Conservation (phyloP, 1,140 invertebrate species). For the Babylonia areolata region DNA sequence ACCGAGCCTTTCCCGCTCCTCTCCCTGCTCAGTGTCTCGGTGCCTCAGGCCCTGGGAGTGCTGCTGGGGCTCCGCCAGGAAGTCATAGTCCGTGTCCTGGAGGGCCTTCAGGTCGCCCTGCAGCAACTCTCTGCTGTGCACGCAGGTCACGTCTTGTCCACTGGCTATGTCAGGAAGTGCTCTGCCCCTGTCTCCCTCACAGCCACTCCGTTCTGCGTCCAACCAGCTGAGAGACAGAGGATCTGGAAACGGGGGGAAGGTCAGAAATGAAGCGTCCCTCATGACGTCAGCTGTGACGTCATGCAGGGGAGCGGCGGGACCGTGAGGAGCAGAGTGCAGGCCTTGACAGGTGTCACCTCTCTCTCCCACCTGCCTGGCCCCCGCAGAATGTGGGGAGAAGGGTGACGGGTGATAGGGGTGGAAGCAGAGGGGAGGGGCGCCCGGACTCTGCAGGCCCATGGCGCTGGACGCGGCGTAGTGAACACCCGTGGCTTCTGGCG, state of each 20-base stretch:
- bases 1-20: slow-evolving; percentile 79
- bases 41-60: slow-evolving; percentile 55
- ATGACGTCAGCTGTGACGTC: background rate
- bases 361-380: background rate
- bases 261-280: background rate
- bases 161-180: background rate
- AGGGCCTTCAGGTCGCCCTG: slow-evolving; percentile 60
- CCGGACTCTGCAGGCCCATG: background rate
- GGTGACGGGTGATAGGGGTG: background rate
- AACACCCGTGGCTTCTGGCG: background rate
- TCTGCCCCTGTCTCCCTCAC: background rate
- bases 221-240: background rate
- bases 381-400: background rate
- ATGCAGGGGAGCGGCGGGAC: background rate
- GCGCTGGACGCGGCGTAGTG: background rate
- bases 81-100: slow-evolving; percentile 72
- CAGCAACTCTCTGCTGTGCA: background rate
- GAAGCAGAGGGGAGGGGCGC: background rate
- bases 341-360: background rate
- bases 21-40: slow-evolving; percentile 75
- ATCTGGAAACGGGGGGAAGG: background rate
- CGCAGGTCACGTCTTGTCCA: background rate
- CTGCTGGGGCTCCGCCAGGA: slow-evolving; percentile 56
- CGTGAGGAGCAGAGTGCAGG: background rate
- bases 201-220: background rate